These are phyloP conservation scores for Plectrocnemia conspersa DNA, from an alignment of 1,140 invertebrate species.

Conservation along the genomic window DNA sequence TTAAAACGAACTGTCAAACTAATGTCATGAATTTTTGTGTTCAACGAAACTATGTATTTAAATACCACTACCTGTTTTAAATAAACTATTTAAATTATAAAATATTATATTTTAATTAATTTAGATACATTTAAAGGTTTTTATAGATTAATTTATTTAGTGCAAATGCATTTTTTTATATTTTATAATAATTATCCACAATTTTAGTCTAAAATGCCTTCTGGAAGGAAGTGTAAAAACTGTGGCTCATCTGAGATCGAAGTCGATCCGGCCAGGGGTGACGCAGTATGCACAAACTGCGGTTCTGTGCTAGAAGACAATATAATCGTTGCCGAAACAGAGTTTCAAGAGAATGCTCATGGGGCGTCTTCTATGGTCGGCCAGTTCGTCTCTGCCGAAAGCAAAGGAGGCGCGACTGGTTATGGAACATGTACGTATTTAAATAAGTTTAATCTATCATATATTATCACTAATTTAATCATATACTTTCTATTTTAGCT, in stretches of 20 bases:
- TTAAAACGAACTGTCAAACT: too few relatives aligned
- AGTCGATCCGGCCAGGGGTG: conserved; percentile 84
- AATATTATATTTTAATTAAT: too few relatives aligned
- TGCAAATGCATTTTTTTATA: too few relatives aligned
- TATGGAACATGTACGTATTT: conserved; percentile 61
- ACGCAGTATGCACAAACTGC: conserved; percentile 94
- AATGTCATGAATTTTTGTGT: too few relatives aligned
- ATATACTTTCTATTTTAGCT: conserved; percentile 48
- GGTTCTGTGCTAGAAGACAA: conserved; percentile 94
- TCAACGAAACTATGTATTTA: too few relatives aligned
- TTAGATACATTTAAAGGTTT: too few relatives aligned
- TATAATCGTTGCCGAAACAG: conserved; percentile 93
- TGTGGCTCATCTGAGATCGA: conserved; percentile 95
- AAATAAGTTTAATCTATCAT: not conserved
- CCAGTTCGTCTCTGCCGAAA: conserved; percentile 87
- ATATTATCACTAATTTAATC: conserved; percentile 11
- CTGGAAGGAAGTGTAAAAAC: conserved; percentile 75
- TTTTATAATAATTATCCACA: too few relatives aligned
- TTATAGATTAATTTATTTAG: too few relatives aligned
- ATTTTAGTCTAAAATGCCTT: conserved; percentile 37
- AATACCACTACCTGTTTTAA: too few relatives aligned
- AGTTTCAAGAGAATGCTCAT: conserved; percentile 89
- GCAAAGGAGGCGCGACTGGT: conserved; percentile 72
- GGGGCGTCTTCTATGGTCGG: conserved; percentile 85
- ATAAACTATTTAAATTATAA: too few relatives aligned